Base-by-base conservation (phyloP, 2,888 invertebrate species). In the Lamellibrachia columna region DNA sequence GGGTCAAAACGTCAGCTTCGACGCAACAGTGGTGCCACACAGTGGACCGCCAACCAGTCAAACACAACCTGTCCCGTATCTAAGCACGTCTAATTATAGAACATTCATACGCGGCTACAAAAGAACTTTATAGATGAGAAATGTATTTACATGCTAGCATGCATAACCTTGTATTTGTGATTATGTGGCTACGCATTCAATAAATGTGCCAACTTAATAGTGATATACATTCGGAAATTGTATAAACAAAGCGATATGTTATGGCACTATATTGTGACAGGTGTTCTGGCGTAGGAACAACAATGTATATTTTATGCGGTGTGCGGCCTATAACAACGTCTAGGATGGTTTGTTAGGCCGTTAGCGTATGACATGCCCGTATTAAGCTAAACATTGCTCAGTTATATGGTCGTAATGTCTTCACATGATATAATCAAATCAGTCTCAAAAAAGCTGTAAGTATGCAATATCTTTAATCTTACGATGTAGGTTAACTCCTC, bases 391-490 rank as follows among this genome's bases (percentile, higher is more conserved):
- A 75, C 22, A 75, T 15, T 75, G 75, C 22, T 75, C 75, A 15
- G 22, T 22, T 22, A 55, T 55, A 55, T 75, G 75, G 4, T 75
- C 75, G 75, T 22, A 22, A 91, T 91, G 91, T 91, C 91, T 40
- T 91, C 91, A 53, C 55, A 91, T n/a, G 91, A 91, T 91, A 91
- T 91, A 53, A 91, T 91, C 52, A 91, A 91, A 53, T 91, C 91
- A 15, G 91, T 91, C 3, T 91, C 91, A 4, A 91, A 91, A 91
- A 91, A 91, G 11, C 58, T 91, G 91, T 91, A 53, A 91, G 91
- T 91, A 53, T 2, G 52, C 53, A 53, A 28, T 60, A 60, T 60
- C 60, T 4, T 60, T 60, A 15, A 7, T 40, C 40, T 40, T 40
- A 40, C 40, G 40, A 40, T 40, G 40, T 40, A 40, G 40, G 40